phyloP scores from a whole-genome alignment of 1,140 invertebrate species.

The Eriocheir sinensis region DNA sequence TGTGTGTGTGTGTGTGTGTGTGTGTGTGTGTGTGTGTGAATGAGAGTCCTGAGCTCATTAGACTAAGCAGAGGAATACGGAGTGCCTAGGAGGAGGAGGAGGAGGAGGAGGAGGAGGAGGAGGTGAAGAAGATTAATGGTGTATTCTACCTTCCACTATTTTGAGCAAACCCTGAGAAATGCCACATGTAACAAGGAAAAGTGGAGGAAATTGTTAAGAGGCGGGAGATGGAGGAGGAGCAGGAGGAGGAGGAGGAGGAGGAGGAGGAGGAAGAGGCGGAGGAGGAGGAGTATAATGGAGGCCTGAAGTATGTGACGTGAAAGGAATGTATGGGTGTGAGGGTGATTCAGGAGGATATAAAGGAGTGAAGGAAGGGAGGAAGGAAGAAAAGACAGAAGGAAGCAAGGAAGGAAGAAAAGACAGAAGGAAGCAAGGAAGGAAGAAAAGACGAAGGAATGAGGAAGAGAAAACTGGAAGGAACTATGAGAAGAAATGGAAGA shows the following conservation, averaged over 20 bases:
- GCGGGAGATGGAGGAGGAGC: neutral
- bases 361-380: neutral
- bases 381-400: neutral
- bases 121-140: neutral
- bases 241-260: neutral
- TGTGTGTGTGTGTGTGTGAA: neutral
- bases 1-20: conserved; percentile 59
- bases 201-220: neutral
- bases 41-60: neutral
- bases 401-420: neutral
- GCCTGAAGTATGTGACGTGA: neutral
- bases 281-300: neutral
- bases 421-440: neutral
- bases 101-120: neutral
- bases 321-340: neutral
- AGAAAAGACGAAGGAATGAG: neutral
- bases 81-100: neutral
- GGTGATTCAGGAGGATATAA: neutral
- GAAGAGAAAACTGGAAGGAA: neutral
- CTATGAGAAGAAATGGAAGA: neutral
- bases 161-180: conserved; percentile 16
- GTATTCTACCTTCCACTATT: neutral
- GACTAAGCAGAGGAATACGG: neutral
- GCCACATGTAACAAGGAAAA: conserved; percentile 6
- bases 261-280: conserved; percentile 8